These are phyloP conservation scores for Labrus mixtus DNA, from an alignment of 2,113 vertebrate genomes.

Conservation along the genomic window DNA sequence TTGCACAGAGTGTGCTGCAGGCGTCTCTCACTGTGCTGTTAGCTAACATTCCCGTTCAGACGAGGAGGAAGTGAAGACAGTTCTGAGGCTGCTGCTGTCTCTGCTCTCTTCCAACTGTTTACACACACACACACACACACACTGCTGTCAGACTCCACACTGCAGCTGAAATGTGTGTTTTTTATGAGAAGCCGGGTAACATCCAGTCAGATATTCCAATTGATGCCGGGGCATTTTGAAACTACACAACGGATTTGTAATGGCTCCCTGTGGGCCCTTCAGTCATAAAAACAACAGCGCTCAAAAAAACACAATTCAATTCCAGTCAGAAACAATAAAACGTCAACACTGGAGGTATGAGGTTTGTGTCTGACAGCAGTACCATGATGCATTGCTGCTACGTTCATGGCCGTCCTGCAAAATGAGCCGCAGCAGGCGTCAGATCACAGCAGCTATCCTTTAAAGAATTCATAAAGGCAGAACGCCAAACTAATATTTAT, in stretches of 20 bases:
- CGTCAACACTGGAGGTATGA: constrained; percentile 26
- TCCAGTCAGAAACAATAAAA: constrained; percentile 50
- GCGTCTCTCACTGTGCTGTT: constrained; percentile 63
- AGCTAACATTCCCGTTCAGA: constrained; percentile 56
- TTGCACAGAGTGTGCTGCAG: constrained; percentile 62
- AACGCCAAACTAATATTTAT: constrained; percentile 49
- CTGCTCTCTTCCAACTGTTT: constrained; percentile 58
- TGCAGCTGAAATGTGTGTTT: constrained; percentile 41
- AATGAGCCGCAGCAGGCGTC: constrained; percentile 40
- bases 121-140: constrained; percentile 24
- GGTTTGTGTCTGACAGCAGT: constrained; percentile 46
- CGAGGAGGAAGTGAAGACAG: constrained; percentile 56
- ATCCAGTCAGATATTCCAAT: constrained; percentile 54
- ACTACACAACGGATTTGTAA: constrained; percentile 53
- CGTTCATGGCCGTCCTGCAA: constrained; percentile 23
- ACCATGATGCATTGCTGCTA: constrained; percentile 44
- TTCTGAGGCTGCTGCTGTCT: constrained; percentile 49
- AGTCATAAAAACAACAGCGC: constrained; percentile 35
- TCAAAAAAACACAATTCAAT: constrained; percentile 48
- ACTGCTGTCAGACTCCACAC: constrained; percentile 47
- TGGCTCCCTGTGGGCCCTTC: constrained; percentile 48
- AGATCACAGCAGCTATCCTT: constrained; percentile 28
- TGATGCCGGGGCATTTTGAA: constrained; percentile 60
- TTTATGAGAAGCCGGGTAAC: constrained; percentile 37
- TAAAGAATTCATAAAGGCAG: constrained; percentile 49